These are phyloP conservation scores for Lucinisca nassula DNA, from an alignment of 2,888 invertebrate genomes.

Conservation along the genomic window DNA sequence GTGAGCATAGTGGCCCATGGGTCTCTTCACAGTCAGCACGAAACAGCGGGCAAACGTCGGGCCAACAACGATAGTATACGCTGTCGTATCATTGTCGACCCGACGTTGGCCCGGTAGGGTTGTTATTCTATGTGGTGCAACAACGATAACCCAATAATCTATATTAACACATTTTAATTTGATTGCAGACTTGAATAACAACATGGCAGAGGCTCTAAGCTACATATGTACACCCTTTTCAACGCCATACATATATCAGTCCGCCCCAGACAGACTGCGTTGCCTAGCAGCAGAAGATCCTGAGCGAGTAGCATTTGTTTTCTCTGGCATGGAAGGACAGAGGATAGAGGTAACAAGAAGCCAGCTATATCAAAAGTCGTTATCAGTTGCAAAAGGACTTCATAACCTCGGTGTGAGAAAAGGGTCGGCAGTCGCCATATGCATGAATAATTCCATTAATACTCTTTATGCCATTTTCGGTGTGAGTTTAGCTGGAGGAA, in stretches of 20 bases:
- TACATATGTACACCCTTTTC: conserved; percentile 1
- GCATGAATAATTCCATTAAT: conserved; percentile 38
- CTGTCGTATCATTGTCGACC: too few species aligned
- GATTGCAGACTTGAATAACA: background rate
- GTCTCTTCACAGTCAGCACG: too few species aligned
- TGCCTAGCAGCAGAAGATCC: conserved; percentile 27
- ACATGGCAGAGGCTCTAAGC: background rate
- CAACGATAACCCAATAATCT: too few species aligned
- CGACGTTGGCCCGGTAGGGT: too few species aligned
- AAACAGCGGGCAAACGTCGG: too few species aligned
- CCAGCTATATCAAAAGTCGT: conserved; percentile 5
- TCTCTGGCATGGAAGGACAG: conserved; percentile 7
- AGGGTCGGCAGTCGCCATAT: conserved; percentile 24
- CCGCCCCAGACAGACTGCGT: conserved; percentile 24
- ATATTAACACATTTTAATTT: too few species aligned
- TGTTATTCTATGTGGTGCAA: too few species aligned
- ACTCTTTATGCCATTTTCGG: conserved; percentile 28
- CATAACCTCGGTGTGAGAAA: conserved; percentile 26
- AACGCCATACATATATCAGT: conserved; percentile 22
- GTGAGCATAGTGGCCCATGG: too few species aligned
- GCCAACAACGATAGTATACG: too few species aligned
- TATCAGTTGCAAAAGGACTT: conserved; percentile 17
- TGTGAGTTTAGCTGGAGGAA: conserved; percentile 27
- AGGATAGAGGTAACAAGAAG: conserved; percentile 7
- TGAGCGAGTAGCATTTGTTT: conserved; percentile 34